A percentile compares a stretch with the other conserved stretches of the same genome.
Evolutionary conservation across 2,113 vertebrate genomes (phyloP).

Genomic region (Turnix velox): DNA sequence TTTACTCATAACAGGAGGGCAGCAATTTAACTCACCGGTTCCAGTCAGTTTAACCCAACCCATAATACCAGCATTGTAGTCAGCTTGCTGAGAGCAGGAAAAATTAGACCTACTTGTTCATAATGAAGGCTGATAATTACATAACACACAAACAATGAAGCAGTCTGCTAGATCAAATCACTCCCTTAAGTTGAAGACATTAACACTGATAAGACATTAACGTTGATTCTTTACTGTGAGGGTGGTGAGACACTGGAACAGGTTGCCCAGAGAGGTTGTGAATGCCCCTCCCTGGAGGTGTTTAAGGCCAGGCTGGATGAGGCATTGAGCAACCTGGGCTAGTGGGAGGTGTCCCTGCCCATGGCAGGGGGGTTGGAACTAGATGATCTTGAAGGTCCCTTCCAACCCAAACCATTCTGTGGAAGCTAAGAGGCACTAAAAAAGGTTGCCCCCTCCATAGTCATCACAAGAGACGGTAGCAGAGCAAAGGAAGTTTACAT

Average conservation of each 20-base stretch:
- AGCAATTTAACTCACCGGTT: constrained; percentile 26
- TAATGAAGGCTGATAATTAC: constrained; percentile 33
- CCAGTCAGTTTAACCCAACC: constrained; percentile 34
- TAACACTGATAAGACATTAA: constrained; percentile 9
- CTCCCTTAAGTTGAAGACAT: constrained; percentile 12
- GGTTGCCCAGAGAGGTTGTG: too few species aligned
- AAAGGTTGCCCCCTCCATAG: background rate
- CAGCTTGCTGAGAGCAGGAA: constrained; percentile 49
- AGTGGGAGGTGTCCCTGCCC: too few species aligned
- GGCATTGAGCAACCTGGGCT: too few species aligned
- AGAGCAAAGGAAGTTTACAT: background rate
- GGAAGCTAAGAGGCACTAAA: background rate
- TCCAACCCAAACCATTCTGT: too few species aligned
- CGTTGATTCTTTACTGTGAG: too few species aligned
- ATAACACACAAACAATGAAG: constrained; percentile 46
- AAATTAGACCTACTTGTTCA: constrained; percentile 56
- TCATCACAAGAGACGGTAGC: background rate
- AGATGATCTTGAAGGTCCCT: too few species aligned
- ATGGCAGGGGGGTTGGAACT: too few species aligned
- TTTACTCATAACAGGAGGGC: constrained; percentile 15
- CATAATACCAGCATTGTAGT: constrained; percentile 9
- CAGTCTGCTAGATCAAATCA: background rate
- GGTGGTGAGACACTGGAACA: too few species aligned
- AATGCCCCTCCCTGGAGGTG: too few species aligned
- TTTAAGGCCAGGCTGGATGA: too few species aligned